phyloP scores from a whole-genome alignment of 2,113 vertebrate genomes.

The Myrmophylax atrothorax region DNA sequence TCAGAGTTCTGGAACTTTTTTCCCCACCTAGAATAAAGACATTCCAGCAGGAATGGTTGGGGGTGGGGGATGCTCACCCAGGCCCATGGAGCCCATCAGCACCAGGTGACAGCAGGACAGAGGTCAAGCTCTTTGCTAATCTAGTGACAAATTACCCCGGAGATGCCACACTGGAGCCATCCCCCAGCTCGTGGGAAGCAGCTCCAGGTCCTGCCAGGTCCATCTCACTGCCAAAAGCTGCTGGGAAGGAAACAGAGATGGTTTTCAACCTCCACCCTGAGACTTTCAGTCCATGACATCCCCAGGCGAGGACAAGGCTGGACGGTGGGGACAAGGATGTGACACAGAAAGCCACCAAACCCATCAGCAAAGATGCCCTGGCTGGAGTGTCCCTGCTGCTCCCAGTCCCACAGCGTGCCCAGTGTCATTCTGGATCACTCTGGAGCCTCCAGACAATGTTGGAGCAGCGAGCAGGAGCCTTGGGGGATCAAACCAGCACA shows the following conservation, averaged over 20 bases:
- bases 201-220: background rate
- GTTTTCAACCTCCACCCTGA: background rate
- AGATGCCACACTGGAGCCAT: rapidly evolving
- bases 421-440: background rate
- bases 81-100: background rate
- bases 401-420: background rate
- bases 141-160: background rate
- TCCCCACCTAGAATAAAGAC: background rate
- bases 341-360: background rate
- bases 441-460: rapidly evolving
- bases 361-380: no score
- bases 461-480: rapidly evolving
- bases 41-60: rapidly evolving
- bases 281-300: no score
- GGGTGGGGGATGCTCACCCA: background rate
- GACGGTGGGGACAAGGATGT: background rate
- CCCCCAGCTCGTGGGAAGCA: background rate
- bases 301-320: rapidly evolving
- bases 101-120: background rate
- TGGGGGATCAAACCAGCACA: background rate
- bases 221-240: background rate
- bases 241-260: background rate
- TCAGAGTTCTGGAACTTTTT: rapidly evolving
- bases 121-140: constrained; percentile 42
- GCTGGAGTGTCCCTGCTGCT: background rate